Evolutionary conservation across 2,113 vertebrate species (phyloP).

Genomic region (Sinocyclocheilus rhinocerous): DNA sequence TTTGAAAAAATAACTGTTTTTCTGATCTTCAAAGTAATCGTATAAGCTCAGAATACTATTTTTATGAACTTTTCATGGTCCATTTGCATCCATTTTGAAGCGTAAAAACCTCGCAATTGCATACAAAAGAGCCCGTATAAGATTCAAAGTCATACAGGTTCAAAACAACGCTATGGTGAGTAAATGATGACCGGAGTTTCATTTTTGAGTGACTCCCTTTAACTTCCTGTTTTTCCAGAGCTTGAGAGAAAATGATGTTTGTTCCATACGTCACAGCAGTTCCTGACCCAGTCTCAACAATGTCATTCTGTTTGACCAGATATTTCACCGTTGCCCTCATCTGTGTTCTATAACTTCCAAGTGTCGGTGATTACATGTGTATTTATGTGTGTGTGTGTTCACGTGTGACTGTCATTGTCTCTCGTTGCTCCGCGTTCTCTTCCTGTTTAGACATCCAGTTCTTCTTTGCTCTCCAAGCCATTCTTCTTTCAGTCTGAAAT

Average conservation of each 20-base stretch:
- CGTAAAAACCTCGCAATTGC: background rate
- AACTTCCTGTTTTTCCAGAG: background rate
- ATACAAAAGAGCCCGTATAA: background rate
- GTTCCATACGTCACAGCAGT: slow-evolving; percentile 8
- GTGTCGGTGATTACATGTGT: slow-evolving; percentile 49
- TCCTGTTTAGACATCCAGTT: slow-evolving; percentile 61
- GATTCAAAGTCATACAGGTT: background rate
- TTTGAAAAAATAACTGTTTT: background rate
- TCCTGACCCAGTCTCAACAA: slow-evolving; percentile 7
- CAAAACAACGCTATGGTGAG: background rate
- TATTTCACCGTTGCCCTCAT: slow-evolving; percentile 7
- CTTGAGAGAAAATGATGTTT: background rate
- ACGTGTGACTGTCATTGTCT: slow-evolving; percentile 16
- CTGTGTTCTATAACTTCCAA: slow-evolving; percentile 62
- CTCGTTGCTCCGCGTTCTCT: slow-evolving; percentile 43
- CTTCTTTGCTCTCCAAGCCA: slow-evolving; percentile 83
- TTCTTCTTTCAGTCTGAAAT: slow-evolving; percentile 67
- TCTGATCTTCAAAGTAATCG: background rate
- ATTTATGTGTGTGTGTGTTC: slow-evolving; percentile 39
- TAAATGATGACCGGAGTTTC: background rate
- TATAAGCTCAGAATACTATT: background rate
- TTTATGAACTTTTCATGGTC: background rate
- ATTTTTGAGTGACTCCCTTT: background rate
- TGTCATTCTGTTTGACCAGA: slow-evolving; percentile 25
- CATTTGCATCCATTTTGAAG: background rate